phyloP scores from a whole-genome alignment of 2,888 invertebrate species.

The Sphinx pinastri region DNA sequence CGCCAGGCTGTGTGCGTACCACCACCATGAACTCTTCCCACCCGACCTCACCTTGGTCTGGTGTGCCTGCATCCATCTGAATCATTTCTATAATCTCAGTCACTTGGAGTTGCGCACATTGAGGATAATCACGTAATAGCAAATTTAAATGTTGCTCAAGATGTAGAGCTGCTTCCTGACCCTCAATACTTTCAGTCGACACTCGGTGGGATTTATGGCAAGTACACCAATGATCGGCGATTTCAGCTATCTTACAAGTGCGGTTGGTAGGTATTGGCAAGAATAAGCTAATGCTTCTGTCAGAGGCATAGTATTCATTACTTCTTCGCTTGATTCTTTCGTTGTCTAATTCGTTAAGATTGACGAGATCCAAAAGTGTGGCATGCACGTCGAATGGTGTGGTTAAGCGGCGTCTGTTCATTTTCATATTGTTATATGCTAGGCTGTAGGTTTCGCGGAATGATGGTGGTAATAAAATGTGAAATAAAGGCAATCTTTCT shows the following conservation, averaged over 20 bases:
- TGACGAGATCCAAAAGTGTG: constrained; percentile 88
- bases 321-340: constrained; percentile 65
- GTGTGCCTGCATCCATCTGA: constrained; percentile 79
- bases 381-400: constrained; percentile 93
- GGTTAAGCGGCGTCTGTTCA: constrained; percentile 88
- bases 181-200: constrained; percentile 76
- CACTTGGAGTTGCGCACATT: constrained; percentile 87
- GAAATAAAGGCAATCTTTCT: constrained; percentile 93
- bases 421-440: constrained; percentile 86
- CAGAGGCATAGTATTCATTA: constrained; percentile 59
- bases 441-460: constrained; percentile 85
- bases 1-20: constrained; percentile 86
- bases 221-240: constrained; percentile 94
- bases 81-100: constrained; percentile 86
- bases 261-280: constrained; percentile 87
- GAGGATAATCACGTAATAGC: constrained; percentile 83
- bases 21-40: constrained; percentile 86
- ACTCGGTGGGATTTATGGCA: constrained; percentile 88
- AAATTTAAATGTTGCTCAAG: constrained; percentile 87
- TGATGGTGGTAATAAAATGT: constrained; percentile 88
- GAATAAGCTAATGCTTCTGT: constrained; percentile 90
- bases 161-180: constrained; percentile 84
- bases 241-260: constrained; percentile 90
- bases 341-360: constrained; percentile 74
- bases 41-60: constrained; percentile 62